phyloP scores from a whole-genome alignment of 2,888 invertebrate genomes.

The Caradrina kadenii region DNA sequence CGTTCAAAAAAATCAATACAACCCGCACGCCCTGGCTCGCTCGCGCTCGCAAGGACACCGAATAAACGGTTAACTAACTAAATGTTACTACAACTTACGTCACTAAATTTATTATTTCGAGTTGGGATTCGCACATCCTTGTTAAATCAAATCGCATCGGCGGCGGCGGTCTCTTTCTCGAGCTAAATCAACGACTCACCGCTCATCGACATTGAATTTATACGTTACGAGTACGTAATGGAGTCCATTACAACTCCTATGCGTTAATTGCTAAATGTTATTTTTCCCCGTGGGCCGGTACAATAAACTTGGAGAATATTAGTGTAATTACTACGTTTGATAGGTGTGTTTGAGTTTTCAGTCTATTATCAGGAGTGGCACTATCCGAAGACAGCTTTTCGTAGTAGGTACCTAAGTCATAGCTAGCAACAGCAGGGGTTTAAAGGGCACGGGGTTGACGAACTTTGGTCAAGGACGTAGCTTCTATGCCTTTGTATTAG shows the following conservation, averaged over 20 bases:
- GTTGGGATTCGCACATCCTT: slow-evolving; percentile 37
- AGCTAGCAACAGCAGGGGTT: slow-evolving; percentile 1
- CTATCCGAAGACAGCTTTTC: slow-evolving; percentile 6
- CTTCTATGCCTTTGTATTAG: not conserved
- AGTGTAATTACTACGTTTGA: slow-evolving; percentile 10
- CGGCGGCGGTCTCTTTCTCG: not conserved
- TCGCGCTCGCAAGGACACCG: slow-evolving; percentile 77
- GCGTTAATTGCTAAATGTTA: slow-evolving; percentile 11
- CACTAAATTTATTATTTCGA: slow-evolving; percentile 53
- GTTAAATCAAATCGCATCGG: slow-evolving; percentile 7
- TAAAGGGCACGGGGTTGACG: not conserved
- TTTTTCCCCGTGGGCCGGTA: slow-evolving; percentile 14
- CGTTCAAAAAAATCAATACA: slow-evolving; percentile 85
- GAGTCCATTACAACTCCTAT: slow-evolving; percentile 8
- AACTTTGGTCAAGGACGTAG: slow-evolving; percentile 16
- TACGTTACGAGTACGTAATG: slow-evolving; percentile 25
- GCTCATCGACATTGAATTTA: slow-evolving; percentile 9
- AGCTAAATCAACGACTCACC: slow-evolving; percentile 13
- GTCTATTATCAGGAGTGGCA: not conserved
- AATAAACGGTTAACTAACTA: slow-evolving; percentile 71
- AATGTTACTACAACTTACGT: slow-evolving; percentile 70
- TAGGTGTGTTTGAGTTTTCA: slow-evolving; percentile 4
- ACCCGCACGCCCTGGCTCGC: slow-evolving; percentile 75
- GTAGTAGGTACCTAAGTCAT: slow-evolving; percentile 1
- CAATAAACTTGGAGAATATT: slow-evolving; percentile 20